These are phyloP conservation scores for Chiloscyllium punctatum DNA, from an alignment of 2,797 vertebrate genomes.

Conservation along the genomic window DNA sequence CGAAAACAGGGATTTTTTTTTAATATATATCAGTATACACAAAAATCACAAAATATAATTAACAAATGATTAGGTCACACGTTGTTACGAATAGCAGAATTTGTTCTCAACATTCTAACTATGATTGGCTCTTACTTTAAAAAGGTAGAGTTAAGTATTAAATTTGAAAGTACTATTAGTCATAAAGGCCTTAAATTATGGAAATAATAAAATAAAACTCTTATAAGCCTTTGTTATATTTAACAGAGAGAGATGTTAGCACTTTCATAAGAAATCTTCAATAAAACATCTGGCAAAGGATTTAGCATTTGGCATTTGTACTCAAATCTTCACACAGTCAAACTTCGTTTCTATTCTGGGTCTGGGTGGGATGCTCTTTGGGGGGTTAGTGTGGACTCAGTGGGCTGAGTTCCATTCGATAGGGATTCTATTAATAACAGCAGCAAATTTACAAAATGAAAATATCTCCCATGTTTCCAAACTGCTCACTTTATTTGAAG, in stretches of 20 bases:
- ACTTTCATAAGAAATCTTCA: neutral
- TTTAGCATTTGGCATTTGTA: neutral
- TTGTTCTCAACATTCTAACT: neutral
- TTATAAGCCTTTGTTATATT: neutral
- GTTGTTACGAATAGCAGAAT: neutral
- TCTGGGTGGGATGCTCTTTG: too few species aligned
- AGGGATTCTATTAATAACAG: too few species aligned
- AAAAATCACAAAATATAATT: constrained; percentile 6
- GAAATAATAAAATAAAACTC: neutral
- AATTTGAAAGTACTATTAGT: neutral
- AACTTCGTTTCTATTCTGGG: neutral
- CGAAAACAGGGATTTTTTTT: neutral
- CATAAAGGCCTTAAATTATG: neutral
- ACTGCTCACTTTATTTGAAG: too few species aligned
- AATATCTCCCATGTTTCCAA: too few species aligned
- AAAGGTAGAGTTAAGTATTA: neutral
- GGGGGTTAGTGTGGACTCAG: too few species aligned
- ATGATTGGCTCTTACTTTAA: neutral
- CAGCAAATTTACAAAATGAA: too few species aligned
- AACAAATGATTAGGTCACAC: constrained; percentile 26
- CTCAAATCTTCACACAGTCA: neutral
- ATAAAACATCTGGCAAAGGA: neutral
- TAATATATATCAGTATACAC: neutral
- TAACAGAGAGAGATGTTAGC: constrained; percentile 20
- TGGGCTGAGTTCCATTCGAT: too few species aligned